Conservation (phyloP, 1,140 invertebrate species). For the Zaprionus africanus region DNA sequence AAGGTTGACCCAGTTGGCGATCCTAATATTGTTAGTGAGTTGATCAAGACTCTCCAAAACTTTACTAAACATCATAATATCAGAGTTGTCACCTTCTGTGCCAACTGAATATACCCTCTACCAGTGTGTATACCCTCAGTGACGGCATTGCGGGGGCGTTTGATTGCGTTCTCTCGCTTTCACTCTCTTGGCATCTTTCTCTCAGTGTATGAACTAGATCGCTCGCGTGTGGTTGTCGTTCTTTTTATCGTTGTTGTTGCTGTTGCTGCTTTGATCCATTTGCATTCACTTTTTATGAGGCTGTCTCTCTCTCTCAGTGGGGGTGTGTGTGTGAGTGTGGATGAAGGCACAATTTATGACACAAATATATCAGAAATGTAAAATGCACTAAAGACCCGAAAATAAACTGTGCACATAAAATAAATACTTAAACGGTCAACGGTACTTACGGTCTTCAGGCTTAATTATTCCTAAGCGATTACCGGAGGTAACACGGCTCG, state of each 20-base stretch:
- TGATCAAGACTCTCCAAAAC: too few species aligned
- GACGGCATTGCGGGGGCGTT: conserved; percentile 70
- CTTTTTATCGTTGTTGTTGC: neutral
- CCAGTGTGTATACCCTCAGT: neutral
- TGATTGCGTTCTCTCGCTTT: conserved; percentile 28
- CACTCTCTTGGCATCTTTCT: conserved; percentile 4
- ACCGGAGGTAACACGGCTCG: neutral
- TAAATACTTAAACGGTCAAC: neutral
- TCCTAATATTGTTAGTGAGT: too few species aligned
- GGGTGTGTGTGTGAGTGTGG: neutral
- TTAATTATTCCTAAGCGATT: conserved; percentile 4
- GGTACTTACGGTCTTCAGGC: neutral
- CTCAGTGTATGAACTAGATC: neutral
- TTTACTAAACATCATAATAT: too few species aligned
- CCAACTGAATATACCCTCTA: neutral
- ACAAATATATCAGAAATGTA: neutral
- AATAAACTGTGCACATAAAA: conserved; percentile 3
- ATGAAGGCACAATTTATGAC: neutral
- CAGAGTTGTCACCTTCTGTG: too few species aligned
- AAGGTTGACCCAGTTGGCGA: too few species aligned
- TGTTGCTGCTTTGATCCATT: neutral
- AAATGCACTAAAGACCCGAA: neutral
- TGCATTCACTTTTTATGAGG: neutral
- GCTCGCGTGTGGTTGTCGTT: neutral
- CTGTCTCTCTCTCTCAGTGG: neutral